These are phyloP conservation scores for Antennarius striatus DNA, from an alignment of 2,113 vertebrate genomes.

Conservation along the genomic window DNA sequence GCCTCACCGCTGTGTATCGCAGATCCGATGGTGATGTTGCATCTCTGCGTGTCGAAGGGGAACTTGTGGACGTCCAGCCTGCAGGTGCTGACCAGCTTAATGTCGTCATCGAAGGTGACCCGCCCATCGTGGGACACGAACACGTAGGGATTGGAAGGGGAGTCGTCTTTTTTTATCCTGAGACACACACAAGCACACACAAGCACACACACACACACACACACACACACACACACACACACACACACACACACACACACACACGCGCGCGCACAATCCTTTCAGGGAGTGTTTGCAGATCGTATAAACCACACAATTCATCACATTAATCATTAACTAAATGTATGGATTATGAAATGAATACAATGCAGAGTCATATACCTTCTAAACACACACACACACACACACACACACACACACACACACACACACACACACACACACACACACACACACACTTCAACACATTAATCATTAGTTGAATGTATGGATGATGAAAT, in stretches of 20 bases:
- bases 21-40: slow-evolving; percentile 66
- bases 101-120: slow-evolving; percentile 28
- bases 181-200: too few species aligned
- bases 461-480: too few species aligned
- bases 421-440: too few species aligned
- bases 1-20: slow-evolving; percentile 52
- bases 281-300: slow-evolving; percentile 6
- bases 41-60: slow-evolving; percentile 71
- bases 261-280: neutral
- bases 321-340: neutral
- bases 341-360: neutral
- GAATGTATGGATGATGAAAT: too few species aligned
- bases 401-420: too few species aligned
- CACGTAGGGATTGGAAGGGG: slow-evolving; percentile 51
- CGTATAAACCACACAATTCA: neutral
- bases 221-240: too few species aligned
- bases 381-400: neutral
- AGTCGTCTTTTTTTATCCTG: slow-evolving; percentile 32
- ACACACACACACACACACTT: too few species aligned
- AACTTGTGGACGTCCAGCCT: slow-evolving; percentile 66
- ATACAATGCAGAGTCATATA: neutral
- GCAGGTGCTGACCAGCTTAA: slow-evolving; percentile 69
- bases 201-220: too few species aligned
- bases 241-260: too few species aligned
- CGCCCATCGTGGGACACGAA: slow-evolving; percentile 36